Conservation (phyloP, 2,888 invertebrate species). For the Drosophila mayaguana region DNA sequence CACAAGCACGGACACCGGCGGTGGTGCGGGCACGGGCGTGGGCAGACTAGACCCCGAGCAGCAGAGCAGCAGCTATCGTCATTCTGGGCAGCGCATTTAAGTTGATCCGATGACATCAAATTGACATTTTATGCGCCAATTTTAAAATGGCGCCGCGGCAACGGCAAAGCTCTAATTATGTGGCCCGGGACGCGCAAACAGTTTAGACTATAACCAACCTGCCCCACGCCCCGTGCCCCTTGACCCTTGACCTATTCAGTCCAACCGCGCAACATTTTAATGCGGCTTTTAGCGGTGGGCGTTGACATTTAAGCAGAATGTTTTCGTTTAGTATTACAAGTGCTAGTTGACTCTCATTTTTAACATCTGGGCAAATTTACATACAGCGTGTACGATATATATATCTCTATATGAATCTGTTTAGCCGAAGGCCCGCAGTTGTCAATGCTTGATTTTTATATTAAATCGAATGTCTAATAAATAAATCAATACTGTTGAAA, state of each 20-base stretch:
- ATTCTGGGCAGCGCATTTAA: slow-evolving; percentile 67
- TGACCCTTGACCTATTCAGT: background rate
- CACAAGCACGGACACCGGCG: background rate
- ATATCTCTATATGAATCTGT: too few relatives aligned
- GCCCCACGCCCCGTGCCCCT: background rate
- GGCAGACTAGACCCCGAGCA: slow-evolving; percentile 18
- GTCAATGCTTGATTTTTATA: too few relatives aligned
- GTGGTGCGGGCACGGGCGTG: too few relatives aligned
- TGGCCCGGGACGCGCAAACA: slow-evolving; percentile 68
- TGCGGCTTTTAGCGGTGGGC: slow-evolving; percentile 1
- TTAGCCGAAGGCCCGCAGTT: too few relatives aligned
- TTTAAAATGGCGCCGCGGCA: slow-evolving; percentile 64
- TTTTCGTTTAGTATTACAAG: slow-evolving; percentile 17
- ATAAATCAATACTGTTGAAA: too few relatives aligned
- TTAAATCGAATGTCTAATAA: too few relatives aligned
- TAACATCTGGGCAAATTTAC: background rate
- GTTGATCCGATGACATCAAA: slow-evolving; percentile 82
- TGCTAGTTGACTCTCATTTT: slow-evolving; percentile 10
- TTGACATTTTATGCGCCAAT: slow-evolving; percentile 81
- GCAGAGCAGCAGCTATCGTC: slow-evolving; percentile 27
- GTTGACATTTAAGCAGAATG: background rate
- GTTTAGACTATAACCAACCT: slow-evolving; percentile 43
- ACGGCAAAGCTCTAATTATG: slow-evolving; percentile 71
- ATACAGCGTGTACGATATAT: background rate
- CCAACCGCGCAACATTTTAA: slow-evolving; percentile 14